Evolutionary conservation across 2,797 vertebrate genomes (phyloP).

Genomic region (Sorex maritimensis): DNA sequence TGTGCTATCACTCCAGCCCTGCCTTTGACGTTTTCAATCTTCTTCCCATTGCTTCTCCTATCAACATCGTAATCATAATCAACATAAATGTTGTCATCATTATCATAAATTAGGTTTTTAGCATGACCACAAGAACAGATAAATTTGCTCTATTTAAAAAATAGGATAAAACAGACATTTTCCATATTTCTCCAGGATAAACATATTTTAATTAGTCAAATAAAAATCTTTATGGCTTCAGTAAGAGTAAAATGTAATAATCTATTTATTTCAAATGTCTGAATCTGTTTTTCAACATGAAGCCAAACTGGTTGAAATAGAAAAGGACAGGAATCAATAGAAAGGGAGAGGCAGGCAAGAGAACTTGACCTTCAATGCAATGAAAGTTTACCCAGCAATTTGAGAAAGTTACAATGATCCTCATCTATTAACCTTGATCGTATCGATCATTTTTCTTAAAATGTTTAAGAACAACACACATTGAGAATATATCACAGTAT

Average conservation of each 20-base stretch:
- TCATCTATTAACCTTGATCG: background rate
- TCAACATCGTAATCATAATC: background rate
- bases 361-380: background rate
- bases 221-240: slow-evolving; percentile 13
- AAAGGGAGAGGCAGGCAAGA: background rate
- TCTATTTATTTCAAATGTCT: background rate
- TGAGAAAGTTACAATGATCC: background rate
- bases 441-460: slow-evolving; percentile 49
- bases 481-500: background rate
- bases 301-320: background rate
- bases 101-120: background rate
- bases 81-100: background rate
- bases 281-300: background rate
- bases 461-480: background rate
- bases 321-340: background rate
- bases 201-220: background rate
- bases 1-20: too few relatives aligned
- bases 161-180: background rate
- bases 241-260: background rate
- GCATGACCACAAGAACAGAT: background rate
- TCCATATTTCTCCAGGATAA: background rate
- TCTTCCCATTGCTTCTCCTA: background rate
- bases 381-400: background rate
- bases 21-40: background rate
- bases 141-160: background rate